phyloP scores from a whole-genome alignment of 1,140 invertebrate genomes.

The Aphelinus certus region DNA sequence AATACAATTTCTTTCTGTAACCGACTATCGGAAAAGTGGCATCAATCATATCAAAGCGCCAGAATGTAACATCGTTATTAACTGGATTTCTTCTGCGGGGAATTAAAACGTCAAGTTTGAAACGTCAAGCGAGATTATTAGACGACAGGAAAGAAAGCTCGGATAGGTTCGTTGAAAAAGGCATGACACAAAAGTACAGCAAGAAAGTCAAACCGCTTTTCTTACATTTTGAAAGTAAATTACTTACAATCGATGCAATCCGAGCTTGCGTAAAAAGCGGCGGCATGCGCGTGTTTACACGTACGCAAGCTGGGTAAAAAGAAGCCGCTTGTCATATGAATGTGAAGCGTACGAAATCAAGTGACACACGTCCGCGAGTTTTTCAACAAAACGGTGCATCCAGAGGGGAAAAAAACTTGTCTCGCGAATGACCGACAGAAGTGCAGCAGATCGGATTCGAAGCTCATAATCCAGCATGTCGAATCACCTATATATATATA shows the following conservation, averaged over 20 bases:
- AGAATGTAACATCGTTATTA: too few species aligned
- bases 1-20: too few species aligned
- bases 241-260: conserved; percentile 1
- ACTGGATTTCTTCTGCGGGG: too few species aligned
- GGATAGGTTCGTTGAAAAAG: neutral
- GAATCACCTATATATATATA: neutral
- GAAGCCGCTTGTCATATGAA: neutral
- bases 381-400: conserved; percentile 2
- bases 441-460: conserved; percentile 4
- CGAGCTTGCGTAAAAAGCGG: conserved; percentile 4
- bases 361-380: conserved; percentile 11
- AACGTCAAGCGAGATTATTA: too few species aligned
- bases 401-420: neutral
- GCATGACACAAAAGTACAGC: neutral
- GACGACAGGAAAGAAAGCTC: neutral
- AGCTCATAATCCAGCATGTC: neutral
- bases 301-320: neutral
- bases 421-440: too few species aligned
- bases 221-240: neutral
- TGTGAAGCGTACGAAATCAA: neutral
- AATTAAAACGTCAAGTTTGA: too few species aligned
- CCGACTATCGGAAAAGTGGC: too few species aligned
- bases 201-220: neutral
- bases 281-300: neutral
- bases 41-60: too few species aligned